Evolutionary conservation across 1,140 invertebrate genomes (phyloP).

Genomic region (Contarinia nasturtii): DNA sequence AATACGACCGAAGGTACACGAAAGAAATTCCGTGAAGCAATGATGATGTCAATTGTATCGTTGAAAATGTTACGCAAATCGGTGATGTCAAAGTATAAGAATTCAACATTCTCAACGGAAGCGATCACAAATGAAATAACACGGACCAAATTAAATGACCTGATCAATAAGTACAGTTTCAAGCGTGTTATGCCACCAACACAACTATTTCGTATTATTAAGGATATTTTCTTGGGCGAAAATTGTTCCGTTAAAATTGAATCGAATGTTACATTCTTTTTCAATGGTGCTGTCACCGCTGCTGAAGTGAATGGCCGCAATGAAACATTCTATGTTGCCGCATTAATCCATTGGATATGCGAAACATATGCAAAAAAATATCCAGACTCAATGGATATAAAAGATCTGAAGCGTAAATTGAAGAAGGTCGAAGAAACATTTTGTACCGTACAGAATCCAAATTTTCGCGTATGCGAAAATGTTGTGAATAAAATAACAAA

Average conservation of each 20-base stretch:
- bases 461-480: neutral
- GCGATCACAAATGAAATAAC: neutral
- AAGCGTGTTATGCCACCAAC: neutral
- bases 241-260: neutral
- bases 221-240: neutral
- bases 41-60: neutral
- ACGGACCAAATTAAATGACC: neutral
- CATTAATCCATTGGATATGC: neutral
- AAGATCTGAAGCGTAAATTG: neutral
- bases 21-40: neutral
- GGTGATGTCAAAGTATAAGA: neutral
- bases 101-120: neutral
- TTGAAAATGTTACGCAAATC: constrained; percentile 1
- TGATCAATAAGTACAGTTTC: neutral
- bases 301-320: neutral
- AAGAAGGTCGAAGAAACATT: neutral
- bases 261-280: neutral
- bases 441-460: neutral
- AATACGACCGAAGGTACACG: neutral
- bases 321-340: neutral
- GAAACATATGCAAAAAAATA: neutral
- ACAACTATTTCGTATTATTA: neutral
- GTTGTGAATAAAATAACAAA: neutral
- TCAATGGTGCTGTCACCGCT: neutral
- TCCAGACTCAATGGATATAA: neutral